A percentile compares a stretch with the other conserved stretches of the same genome.
phyloP scores from a whole-genome alignment of 1,140 invertebrate genomes.

The Eulimnadia texana region DNA sequence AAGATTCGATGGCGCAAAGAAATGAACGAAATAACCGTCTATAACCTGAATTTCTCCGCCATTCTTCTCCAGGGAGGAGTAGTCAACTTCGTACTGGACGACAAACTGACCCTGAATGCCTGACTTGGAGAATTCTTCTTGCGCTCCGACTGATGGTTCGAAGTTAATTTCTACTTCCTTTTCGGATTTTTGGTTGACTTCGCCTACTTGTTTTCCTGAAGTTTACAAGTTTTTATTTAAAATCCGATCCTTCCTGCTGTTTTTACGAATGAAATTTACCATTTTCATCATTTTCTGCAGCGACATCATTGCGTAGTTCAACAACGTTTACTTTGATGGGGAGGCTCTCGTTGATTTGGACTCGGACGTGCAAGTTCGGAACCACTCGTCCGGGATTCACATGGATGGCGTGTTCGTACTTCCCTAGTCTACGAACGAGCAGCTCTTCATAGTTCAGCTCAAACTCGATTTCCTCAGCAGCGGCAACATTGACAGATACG shows the following conservation, averaged over 20 bases:
- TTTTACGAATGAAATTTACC: too few relatives aligned
- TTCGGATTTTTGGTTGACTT: slow-evolving; percentile 17
- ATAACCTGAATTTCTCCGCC: slow-evolving; percentile 40
- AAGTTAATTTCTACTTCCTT: slow-evolving; percentile 26
- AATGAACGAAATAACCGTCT: slow-evolving; percentile 63
- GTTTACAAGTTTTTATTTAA: neutral
- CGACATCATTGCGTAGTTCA: neutral
- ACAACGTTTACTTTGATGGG: neutral
- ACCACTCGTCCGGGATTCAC: slow-evolving; percentile 38
- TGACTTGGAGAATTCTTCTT: slow-evolving; percentile 30
- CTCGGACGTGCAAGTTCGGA: slow-evolving; percentile 2
- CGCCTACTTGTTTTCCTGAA: slow-evolving; percentile 19
- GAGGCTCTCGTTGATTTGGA: neutral
- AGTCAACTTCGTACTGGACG: slow-evolving; percentile 45
- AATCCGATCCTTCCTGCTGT: too few relatives aligned
- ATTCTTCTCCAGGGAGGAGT: slow-evolving; percentile 23
- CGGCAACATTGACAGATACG: slow-evolving; percentile 43
- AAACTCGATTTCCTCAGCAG: slow-evolving; percentile 39
- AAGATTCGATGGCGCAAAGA: slow-evolving; percentile 46
- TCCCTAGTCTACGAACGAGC: slow-evolving; percentile 35
- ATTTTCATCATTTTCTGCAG: slow-evolving; percentile 2
- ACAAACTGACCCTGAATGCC: slow-evolving; percentile 44
- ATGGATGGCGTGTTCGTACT: slow-evolving; percentile 45
- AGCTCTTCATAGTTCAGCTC: slow-evolving; percentile 50
- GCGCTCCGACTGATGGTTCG: slow-evolving; percentile 33